These are phyloP conservation scores for Rhagonycha lutea DNA, from an alignment of 2,888 invertebrate genomes.

Conservation along the genomic window DNA sequence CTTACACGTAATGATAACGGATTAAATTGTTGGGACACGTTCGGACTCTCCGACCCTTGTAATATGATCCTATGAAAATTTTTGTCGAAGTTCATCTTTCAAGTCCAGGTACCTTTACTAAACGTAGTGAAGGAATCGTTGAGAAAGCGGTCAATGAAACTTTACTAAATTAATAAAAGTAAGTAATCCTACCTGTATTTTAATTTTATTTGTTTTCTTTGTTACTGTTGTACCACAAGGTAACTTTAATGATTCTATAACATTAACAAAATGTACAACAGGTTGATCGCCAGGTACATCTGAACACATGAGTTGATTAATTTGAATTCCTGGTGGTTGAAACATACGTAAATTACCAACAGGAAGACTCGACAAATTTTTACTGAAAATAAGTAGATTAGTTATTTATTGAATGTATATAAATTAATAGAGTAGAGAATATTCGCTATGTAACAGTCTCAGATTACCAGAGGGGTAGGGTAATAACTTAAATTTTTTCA, in stretches of 20 bases:
- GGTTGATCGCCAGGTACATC: conserved; percentile 54
- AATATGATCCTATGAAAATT: too few relatives aligned
- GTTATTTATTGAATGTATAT: background rate
- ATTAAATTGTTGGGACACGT: too few relatives aligned
- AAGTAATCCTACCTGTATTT: conserved; percentile 50
- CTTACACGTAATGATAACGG: too few relatives aligned
- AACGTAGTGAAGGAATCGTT: too few relatives aligned
- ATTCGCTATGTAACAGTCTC: background rate
- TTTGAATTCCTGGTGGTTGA: conserved; percentile 49
- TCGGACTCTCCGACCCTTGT: too few relatives aligned
- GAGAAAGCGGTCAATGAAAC: too few relatives aligned
- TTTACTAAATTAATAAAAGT: background rate
- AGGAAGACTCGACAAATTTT: background rate
- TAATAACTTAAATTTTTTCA: too few relatives aligned
- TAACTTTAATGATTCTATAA: conserved; percentile 51
- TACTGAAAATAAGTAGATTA: background rate
- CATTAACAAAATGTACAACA: conserved; percentile 51
- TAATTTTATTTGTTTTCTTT: conserved; percentile 46
- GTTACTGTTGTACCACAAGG: conserved; percentile 46
- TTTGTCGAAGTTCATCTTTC: too few relatives aligned
- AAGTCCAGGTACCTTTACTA: background rate
- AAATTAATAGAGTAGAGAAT: too few relatives aligned
- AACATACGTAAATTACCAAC: background rate
- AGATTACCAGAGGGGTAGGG: too few relatives aligned
- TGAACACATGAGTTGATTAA: conserved; percentile 52